Evolutionary conservation across 2,888 invertebrate genomes (phyloP).

Genomic region (Xanthia icteritia): DNA sequence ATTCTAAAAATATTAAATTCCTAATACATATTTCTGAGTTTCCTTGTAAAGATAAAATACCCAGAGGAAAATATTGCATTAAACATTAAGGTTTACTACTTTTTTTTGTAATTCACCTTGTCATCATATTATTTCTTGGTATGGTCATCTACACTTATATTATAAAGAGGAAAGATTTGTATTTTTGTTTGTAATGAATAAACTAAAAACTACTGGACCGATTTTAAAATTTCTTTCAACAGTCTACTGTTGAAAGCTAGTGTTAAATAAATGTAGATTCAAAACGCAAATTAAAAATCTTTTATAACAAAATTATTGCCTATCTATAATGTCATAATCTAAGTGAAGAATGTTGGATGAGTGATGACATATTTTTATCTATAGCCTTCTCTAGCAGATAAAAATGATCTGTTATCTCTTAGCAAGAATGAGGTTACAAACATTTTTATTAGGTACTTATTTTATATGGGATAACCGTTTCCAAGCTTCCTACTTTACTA

Average conservation of each 20-base stretch:
- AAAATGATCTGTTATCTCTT: slow-evolving; percentile 45
- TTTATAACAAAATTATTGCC: slow-evolving; percentile 5
- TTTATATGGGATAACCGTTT: slow-evolving; percentile 10
- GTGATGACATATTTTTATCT: slow-evolving; percentile 52
- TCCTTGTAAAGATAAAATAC: slow-evolving; percentile 4
- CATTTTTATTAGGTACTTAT: slow-evolving; percentile 7
- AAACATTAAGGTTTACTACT: not conserved
- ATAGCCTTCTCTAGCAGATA: slow-evolving; percentile 36
- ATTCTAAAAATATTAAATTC: not conserved
- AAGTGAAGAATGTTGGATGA: slow-evolving; percentile 30
- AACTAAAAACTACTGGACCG: too few relatives aligned
- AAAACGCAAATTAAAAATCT: not conserved
- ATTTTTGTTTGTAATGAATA: too few relatives aligned
- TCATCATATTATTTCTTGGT: too few relatives aligned
- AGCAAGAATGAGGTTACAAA: slow-evolving; percentile 11
- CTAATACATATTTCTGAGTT: not conserved
- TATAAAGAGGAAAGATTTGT: too few relatives aligned
- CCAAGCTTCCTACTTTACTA: slow-evolving; percentile 32
- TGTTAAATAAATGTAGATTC: not conserved
- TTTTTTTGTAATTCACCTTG: not conserved
- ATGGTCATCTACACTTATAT: not conserved
- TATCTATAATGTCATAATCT: slow-evolving; percentile 31
- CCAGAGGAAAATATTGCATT: not conserved
- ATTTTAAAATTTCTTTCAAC: too few relatives aligned
- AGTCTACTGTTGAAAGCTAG: too few relatives aligned